Base-by-base conservation (phyloP, 2,888 invertebrate species). In the Amblyjoppa fuscipennis region DNA sequence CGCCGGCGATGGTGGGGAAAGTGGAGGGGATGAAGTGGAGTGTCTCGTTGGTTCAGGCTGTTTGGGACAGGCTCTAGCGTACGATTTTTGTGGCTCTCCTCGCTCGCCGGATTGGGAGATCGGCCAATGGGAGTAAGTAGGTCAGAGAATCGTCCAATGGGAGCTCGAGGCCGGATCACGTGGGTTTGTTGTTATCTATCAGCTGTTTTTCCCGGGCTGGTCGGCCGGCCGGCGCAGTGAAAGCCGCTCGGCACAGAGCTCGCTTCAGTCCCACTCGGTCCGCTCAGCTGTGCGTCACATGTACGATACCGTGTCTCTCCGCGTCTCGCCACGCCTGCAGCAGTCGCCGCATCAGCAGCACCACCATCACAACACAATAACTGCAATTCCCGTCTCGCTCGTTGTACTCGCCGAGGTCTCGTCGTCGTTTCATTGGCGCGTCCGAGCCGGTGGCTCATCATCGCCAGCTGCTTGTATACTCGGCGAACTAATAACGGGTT, bases 151-250 rank as follows among this genome's bases (percentile, higher is more conserved):
- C 86, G 87, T 86, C 96, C 95, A 95, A 95, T 95, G 88, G 90
- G 87, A 83, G 89, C 83, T 88, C 92, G 90, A 90, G 90, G 90
- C 90, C 88, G 89, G 90, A 93, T 96, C 96, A 96, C 96, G 95
- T 96, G 96, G 95, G 93, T 95, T 96, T 96, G 96, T 96, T 96
- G 96, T 96, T 96, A 96, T 96, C 96, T 94, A 95, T 96, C 96
- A 96, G 96, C 96, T 96, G 96, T 95, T 94, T 93, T 91, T 91
- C 93, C 93, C 92, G 92, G 93, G 92, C 59, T 53, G 90, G 86
- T 69, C 87, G 88, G 91, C 93, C 93, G 92, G 92, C 92, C 91
- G 92, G 92, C 92, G 92, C 92, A 92, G 93, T 92, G 93, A 92
- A 93, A 93, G 93, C 92, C 92, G 92, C 91, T 85, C 86, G 88